Evolutionary conservation across 2,888 invertebrate genomes (phyloP), one percentile per base, ranked within the genome.

Genomic region (Magallana nippona): DNA sequence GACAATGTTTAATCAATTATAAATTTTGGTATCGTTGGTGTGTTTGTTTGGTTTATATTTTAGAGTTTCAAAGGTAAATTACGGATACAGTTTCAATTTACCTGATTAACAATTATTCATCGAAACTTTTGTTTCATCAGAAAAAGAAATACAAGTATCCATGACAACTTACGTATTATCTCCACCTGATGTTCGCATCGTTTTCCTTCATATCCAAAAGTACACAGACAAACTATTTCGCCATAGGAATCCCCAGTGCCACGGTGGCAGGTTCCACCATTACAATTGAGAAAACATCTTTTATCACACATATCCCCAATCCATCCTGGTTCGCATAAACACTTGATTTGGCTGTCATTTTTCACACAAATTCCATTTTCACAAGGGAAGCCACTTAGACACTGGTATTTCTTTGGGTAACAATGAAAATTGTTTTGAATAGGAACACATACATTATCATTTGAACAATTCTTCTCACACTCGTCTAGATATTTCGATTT

Each of bases 281-380:
- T 89, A 81, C 90, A 90, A 63, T 89, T 88, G 27, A 86, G 84
- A 1, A 83, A 82, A 83, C 90, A 90, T 62, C 83, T 82, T 22
- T 80, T 27, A 13, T 84, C 58, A 82, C 90, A 90, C 57, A 88
- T 88, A 17, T 87, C 85, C 13, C 90, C 90, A 2, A 87, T 84
- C 82, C 86, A 90, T 17, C 88, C 89, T 2, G 81, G 63, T 22
- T 90, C 89, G 82, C 90, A 90, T 1, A 88, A 83, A 84, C 90
- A 90, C 15, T 81, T 82, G 71, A 71, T 32, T 27, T 22, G 71
- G 32, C 71, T 71, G 1, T 22, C 71, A 71, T 71, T 71, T 22
- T 71, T 71, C 13, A 27, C 44, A 57, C 85, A 85, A 27, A 83
- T 58, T 3, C 85, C 85, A 81, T 83, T 58, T 79, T 81, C 62